A percentile compares a stretch with the other conserved stretches of the same genome.
These are phyloP conservation scores for Anguilla obscura DNA, from an alignment of 2,797 vertebrate genomes.

Conservation along the genomic window DNA sequence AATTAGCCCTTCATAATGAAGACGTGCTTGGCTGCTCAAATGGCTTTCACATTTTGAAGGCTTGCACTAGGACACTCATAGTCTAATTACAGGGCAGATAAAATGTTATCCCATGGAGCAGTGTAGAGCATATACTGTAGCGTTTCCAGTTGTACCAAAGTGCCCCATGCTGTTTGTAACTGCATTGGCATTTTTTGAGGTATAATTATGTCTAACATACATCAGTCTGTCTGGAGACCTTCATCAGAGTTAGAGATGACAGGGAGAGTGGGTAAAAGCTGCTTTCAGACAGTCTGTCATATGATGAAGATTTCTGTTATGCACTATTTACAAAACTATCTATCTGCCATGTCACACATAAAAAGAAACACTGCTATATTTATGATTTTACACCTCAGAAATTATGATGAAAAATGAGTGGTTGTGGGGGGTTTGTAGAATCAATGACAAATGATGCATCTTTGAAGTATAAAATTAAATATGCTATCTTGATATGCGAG, in stretches of 20 bases:
- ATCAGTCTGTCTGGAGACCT: slow-evolving; percentile 51
- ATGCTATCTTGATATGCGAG: background rate
- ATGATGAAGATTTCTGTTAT: slow-evolving; percentile 12
- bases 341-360: background rate
- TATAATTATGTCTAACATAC: slow-evolving; percentile 39
- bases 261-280: slow-evolving; percentile 58
- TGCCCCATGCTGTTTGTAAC: slow-evolving; percentile 31
- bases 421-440: background rate
- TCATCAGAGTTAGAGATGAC: slow-evolving; percentile 66
- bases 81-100: slow-evolving; percentile 11
- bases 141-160: slow-evolving; percentile 20
- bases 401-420: slow-evolving; percentile 1
- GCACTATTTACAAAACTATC: background rate
- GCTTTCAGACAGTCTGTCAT: slow-evolving; percentile 33
- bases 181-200: slow-evolving; percentile 26
- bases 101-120: slow-evolving; percentile 4
- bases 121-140: background rate
- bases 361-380: background rate
- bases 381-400: background rate
- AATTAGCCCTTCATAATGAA: slow-evolving; percentile 8
- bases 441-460: background rate
- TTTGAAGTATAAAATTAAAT: background rate
- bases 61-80: background rate
- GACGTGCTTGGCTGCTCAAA: background rate
- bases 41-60: background rate